phyloP scores from a whole-genome alignment of 2,888 invertebrate species.

The Digitonthophagus gazella region DNA sequence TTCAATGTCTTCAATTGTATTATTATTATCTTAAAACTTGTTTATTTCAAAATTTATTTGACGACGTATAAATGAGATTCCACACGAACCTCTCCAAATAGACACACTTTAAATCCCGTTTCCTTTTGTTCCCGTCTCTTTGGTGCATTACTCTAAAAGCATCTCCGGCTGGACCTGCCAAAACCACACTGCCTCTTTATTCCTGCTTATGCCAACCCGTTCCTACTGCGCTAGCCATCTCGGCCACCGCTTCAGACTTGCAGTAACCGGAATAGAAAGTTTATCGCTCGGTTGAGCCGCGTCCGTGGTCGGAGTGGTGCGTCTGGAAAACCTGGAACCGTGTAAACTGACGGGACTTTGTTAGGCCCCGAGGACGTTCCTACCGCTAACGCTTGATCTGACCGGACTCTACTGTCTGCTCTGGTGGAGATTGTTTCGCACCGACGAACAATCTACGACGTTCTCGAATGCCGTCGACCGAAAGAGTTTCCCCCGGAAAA shows the following conservation, averaged over 20 bases:
- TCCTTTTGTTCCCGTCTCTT: not conserved
- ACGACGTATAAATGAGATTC: not conserved
- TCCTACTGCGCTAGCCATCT: too few species aligned
- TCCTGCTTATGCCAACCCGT: not conserved
- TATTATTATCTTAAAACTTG: too few species aligned
- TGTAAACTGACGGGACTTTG: not conserved
- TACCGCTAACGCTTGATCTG: not conserved
- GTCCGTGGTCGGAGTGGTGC: not conserved
- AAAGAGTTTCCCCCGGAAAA: not conserved
- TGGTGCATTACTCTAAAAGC: not conserved
- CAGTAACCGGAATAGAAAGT: not conserved
- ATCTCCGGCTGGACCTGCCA: not conserved
- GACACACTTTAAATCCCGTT: not conserved
- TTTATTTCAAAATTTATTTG: too few species aligned
- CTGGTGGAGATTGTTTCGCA: not conserved
- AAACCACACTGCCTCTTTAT: not conserved
- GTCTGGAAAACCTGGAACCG: not conserved
- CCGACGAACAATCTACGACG: not conserved
- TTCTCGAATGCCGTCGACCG: not conserved
- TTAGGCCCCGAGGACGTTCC: not conserved
- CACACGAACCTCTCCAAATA: not conserved
- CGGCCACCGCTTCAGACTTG: not conserved
- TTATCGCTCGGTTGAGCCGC: not conserved
- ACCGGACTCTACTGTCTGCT: not conserved
- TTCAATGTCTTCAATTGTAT: too few species aligned